Conservation (phyloP, 1,140 invertebrate genomes). For the Physella acuta region DNA sequence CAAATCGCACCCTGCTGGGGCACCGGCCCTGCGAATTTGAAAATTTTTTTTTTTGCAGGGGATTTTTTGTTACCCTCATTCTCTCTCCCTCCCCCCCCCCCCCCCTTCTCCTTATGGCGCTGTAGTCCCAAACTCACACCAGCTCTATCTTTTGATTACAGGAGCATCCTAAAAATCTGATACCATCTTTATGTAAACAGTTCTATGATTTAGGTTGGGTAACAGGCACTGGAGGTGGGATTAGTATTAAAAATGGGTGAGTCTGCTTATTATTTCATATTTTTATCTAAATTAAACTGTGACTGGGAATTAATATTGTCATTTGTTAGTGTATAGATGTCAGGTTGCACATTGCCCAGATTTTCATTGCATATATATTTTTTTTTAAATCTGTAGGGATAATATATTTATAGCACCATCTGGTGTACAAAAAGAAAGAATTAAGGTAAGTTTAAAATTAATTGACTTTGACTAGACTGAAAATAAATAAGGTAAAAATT, state of each 20-base stretch:
- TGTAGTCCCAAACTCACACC: no score
- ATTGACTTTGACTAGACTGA: background rate
- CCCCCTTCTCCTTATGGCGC: background rate
- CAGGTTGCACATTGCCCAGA: no score
- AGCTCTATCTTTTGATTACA: no score
- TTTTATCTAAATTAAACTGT: background rate
- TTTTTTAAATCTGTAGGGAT: conserved; percentile 66
- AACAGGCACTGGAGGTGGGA: conserved; percentile 88
- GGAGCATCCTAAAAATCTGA: conserved; percentile 79
- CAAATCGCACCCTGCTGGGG: no score
- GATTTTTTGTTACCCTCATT: background rate
- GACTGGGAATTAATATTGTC: no score
- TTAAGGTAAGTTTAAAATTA: conserved; percentile 40
- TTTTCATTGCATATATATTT: no score
- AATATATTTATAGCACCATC: conserved; percentile 96
- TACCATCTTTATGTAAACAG: conserved; percentile 83
- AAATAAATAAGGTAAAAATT: conserved; percentile 67
- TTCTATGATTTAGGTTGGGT: conserved; percentile 96
- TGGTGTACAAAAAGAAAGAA: conserved; percentile 95
- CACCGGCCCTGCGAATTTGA: no score
- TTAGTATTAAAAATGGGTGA: conserved; percentile 91
- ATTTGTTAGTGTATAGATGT: no score
- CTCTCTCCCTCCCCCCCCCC: conserved; percentile 2
- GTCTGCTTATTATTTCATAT: background rate
- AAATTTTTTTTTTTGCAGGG: no score